Evolutionary conservation across 2,888 invertebrate species (phyloP).

Genomic region (Punctoribates punctum): DNA sequence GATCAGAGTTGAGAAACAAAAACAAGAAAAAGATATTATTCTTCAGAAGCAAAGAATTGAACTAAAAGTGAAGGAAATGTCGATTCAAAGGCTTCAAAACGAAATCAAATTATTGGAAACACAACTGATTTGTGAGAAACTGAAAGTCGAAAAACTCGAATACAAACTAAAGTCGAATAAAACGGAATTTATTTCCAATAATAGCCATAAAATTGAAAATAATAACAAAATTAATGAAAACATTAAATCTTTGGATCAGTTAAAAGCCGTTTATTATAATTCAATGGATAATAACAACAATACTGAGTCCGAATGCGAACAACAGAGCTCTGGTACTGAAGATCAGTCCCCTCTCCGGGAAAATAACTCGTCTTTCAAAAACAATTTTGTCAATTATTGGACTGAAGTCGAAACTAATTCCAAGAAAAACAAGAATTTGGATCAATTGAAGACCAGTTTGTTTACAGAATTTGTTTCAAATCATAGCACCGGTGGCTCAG

Average conservation of each 20-base stretch:
- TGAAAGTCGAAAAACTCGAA: neutral
- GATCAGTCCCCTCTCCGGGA: neutral
- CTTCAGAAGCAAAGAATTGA: neutral
- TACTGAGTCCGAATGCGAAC: too few species aligned
- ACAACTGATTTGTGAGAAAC: neutral
- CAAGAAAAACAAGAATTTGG: neutral
- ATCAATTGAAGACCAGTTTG: neutral
- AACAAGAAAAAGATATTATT: conserved; percentile 1
- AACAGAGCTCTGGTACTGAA: too few species aligned
- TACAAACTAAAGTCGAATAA: neutral
- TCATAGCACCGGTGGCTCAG: neutral
- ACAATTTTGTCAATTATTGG: neutral
- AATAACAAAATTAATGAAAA: neutral
- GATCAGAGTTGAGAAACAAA: conserved; percentile 3
- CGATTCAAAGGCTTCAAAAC: neutral
- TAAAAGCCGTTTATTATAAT: too few species aligned
- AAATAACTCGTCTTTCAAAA: neutral
- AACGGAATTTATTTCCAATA: neutral
- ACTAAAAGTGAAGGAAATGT: neutral
- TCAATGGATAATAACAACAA: too few species aligned
- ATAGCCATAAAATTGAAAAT: neutral
- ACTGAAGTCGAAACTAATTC: neutral
- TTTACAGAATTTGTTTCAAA: neutral
- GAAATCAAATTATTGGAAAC: neutral
- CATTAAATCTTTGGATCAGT: too few species aligned